Percentiles rank a stretch among this genome's conserved stretches.
Conservation (phyloP, 2,113 vertebrate species). For the Dendropsophus ebraccatus region DNA sequence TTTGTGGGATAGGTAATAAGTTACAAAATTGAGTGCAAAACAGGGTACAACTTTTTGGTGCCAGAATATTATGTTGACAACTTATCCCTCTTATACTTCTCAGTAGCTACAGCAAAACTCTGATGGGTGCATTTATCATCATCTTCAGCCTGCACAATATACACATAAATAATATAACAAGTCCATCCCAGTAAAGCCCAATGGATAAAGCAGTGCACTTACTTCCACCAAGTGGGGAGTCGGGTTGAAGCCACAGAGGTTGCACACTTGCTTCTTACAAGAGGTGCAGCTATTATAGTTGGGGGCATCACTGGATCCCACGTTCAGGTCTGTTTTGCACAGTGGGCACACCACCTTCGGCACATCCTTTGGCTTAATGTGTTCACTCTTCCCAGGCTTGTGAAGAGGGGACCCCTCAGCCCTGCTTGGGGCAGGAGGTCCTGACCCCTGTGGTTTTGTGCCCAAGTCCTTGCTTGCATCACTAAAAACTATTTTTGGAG, state of each 20-base stretch:
- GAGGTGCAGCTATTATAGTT: slow-evolving; percentile 96
- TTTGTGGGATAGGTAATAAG: no score
- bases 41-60: no score
- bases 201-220: slow-evolving; percentile 68
- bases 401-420: slow-evolving; percentile 38
- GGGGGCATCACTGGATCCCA: slow-evolving; percentile 80
- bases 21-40: no score
- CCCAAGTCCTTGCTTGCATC: slow-evolving; percentile 82
- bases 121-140: no score
- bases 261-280: slow-evolving; percentile 94
- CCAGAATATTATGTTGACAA: no score
- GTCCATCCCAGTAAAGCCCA: background rate
- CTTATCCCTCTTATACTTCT: no score
- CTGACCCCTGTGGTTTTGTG: slow-evolving; percentile 74
- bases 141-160: no score
- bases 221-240: slow-evolving; percentile 94
- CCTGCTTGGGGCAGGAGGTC: slow-evolving; percentile 70
- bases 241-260: slow-evolving; percentile 97
- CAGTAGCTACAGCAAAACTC: no score
- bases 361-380: slow-evolving; percentile 75
- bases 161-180: no score
- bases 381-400: slow-evolving; percentile 69
- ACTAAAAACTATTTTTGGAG: slow-evolving; percentile 87
- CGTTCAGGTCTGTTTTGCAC: slow-evolving; percentile 91
- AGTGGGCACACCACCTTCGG: slow-evolving; percentile 86